A percentile compares a stretch with the other conserved stretches of the same genome.
Conservation (phyloP, 2,797 vertebrate genomes). For the Sus cebifrons region DNA sequence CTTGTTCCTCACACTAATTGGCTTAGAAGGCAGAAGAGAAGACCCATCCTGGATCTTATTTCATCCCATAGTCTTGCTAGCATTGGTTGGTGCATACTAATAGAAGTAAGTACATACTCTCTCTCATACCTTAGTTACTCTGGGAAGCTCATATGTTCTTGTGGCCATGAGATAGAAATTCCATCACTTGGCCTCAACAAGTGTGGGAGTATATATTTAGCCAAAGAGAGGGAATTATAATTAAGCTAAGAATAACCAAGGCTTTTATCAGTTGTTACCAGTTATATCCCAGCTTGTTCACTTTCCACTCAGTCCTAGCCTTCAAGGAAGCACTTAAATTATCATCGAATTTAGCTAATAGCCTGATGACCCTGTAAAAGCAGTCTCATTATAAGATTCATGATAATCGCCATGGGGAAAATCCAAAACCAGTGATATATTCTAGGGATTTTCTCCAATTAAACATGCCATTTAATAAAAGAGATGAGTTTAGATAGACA, state of each 20-base stretch:
- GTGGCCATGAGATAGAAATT: conserved; percentile 45
- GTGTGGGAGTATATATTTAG: background rate
- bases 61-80: background rate
- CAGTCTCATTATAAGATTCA: conserved; percentile 37
- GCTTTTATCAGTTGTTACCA: conserved; percentile 48
- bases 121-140: background rate
- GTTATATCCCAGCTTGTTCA: background rate
- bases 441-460: conserved; percentile 29
- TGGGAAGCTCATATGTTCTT: conserved; percentile 33
- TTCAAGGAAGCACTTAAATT: conserved; percentile 13
- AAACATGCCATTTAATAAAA: conserved; percentile 16
- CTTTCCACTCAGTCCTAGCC: conserved; percentile 1
- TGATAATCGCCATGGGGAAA: background rate
- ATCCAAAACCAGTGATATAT: background rate
- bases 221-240: conserved; percentile 56
- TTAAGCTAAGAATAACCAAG: background rate
- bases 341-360: conserved; percentile 61
- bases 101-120: background rate
- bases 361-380: conserved; percentile 4
- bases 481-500: background rate
- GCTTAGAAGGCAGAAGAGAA: background rate
- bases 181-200: background rate
- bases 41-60: background rate
- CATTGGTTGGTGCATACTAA: background rate
- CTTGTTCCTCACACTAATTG: background rate